phyloP scores from a whole-genome alignment of 1,140 invertebrate species.

The Popillia japonica region DNA sequence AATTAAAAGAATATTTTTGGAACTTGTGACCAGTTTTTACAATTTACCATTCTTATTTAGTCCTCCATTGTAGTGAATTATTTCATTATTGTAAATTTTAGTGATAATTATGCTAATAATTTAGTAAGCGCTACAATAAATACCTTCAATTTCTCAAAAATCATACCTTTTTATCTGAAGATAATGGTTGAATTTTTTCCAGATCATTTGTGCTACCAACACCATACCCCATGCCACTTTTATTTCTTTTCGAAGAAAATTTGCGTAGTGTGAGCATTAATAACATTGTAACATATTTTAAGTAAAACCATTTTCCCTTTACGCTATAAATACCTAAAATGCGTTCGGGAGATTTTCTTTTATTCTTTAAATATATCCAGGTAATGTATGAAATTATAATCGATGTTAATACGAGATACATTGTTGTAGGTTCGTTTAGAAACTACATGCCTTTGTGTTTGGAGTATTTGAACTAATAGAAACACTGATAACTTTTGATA shows the following conservation, averaged over 20 bases:
- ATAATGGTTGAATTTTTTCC: conserved; percentile 5
- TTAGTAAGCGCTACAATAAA: too few species aligned
- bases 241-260: not conserved
- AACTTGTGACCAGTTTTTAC: too few species aligned
- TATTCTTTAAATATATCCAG: conserved; percentile 6
- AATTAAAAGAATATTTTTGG: too few species aligned
- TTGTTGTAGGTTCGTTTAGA: not conserved
- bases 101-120: too few species aligned
- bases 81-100: too few species aligned
- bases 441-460: not conserved
- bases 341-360: not conserved
- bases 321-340: not conserved
- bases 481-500: not conserved
- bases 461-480: not conserved
- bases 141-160: too few species aligned
- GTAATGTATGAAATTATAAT: conserved; percentile 2
- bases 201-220: not conserved
- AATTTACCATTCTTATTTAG: too few species aligned
- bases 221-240: not conserved
- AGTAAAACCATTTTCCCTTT: not conserved
- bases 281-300: not conserved
- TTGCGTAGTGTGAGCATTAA: not conserved
- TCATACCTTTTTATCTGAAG: conserved; percentile 7
- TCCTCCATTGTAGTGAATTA: too few species aligned
- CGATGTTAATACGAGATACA: conserved; percentile 19